phyloP scores from a whole-genome alignment of 2,888 invertebrate genomes.

The Cataglyphis altisquamis region DNA sequence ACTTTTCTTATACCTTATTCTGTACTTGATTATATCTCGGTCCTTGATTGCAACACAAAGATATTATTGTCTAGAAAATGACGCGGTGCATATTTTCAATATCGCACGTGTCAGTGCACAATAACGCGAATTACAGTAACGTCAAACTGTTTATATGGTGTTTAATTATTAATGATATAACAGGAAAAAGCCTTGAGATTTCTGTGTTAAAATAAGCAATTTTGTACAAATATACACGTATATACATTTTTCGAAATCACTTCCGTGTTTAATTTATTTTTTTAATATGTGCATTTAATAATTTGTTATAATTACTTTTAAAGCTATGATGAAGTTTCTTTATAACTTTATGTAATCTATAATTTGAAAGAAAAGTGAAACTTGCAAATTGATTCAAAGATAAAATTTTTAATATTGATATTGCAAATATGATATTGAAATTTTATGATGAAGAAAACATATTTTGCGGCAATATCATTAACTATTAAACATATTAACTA shows the following conservation, averaged over 20 bases:
- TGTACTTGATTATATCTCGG: neutral
- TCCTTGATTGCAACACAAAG: neutral
- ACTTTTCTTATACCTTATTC: too few relatives aligned
- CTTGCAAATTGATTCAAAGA: too few relatives aligned
- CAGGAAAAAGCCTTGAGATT: neutral
- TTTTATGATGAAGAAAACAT: neutral
- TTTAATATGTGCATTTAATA: neutral
- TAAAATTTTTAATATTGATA: neutral
- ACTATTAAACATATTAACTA: neutral
- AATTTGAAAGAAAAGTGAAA: neutral
- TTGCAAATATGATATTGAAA: neutral
- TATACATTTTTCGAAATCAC: neutral
- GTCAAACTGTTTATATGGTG: neutral
- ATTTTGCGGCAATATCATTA: neutral
- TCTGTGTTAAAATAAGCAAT: neutral
- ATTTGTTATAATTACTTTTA: neutral
- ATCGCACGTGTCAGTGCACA: neutral
- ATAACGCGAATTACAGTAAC: neutral
- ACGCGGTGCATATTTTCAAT: neutral
- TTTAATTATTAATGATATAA: conserved; percentile 1
- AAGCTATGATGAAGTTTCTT: neutral
- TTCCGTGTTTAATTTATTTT: neutral
- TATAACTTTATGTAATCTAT: neutral
- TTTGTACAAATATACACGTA: neutral
- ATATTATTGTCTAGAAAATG: neutral